These are phyloP conservation scores for Tipula unca DNA, from an alignment of 2,888 invertebrate species.

Conservation along the genomic window DNA sequence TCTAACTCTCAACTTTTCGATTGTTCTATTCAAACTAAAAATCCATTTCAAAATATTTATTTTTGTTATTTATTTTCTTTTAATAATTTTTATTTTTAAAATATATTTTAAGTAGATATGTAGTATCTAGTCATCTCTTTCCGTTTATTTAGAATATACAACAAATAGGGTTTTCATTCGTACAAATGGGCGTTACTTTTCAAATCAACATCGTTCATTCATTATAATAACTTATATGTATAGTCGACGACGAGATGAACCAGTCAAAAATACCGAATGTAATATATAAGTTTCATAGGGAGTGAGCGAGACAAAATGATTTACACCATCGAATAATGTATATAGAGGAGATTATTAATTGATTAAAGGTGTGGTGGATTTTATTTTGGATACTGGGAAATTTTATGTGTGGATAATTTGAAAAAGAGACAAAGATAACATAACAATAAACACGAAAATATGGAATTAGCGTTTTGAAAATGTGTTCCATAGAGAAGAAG, in stretches of 20 bases:
- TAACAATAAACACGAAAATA: neutral
- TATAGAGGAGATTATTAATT: neutral
- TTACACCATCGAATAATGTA: neutral
- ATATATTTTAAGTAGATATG: neutral
- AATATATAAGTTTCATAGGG: neutral
- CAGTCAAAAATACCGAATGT: neutral
- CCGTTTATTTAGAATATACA: neutral
- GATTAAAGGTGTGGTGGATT: neutral
- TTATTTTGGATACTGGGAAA: neutral
- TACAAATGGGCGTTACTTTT: neutral
- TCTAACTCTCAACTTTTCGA: conserved; percentile 14
- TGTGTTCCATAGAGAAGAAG: neutral
- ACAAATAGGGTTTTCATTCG: neutral
- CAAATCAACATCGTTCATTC: neutral
- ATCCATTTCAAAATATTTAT: conserved; percentile 14
- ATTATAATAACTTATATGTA: no score
- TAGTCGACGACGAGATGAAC: neutral
- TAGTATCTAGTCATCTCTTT: neutral
- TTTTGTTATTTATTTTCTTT: neutral
- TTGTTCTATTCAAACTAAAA: conserved; percentile 14
- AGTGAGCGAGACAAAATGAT: neutral
- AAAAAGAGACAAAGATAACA: neutral
- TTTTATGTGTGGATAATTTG: neutral
- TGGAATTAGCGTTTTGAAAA: neutral
- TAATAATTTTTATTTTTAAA: neutral